Base-by-base conservation (phyloP, 1,140 invertebrate species). In the Apis dorsata region DNA sequence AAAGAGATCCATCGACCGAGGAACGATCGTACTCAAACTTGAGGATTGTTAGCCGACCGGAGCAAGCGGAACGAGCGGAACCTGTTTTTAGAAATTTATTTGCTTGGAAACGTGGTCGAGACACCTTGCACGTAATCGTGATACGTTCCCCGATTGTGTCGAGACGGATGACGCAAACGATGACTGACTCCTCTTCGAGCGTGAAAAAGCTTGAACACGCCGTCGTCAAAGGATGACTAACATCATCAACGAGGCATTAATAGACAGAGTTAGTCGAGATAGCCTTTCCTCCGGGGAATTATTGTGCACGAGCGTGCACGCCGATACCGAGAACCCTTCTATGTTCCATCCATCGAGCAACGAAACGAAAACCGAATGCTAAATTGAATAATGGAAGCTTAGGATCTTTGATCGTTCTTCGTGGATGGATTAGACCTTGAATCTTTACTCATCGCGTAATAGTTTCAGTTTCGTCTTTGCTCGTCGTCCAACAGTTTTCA, bases 81-180 rank as follows among this genome's bases (percentile, higher is more conserved):
- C 68, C 66, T 86, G 34, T 75, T 72, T 44, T n/a, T n/a, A 57
- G 57, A 24, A 79, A 86, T 83, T 83, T 75, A 44, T 86, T 65
- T 63, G 34, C 66, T 51, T 28, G 7, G 63, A 49, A 51, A 51
- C 15, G 65, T 79, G 62, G 34, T 21, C 34, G 44, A 21, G n/a
- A 65, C 28, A 68, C 53, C 85, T 72, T 55, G 19, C 55, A 49
- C 21, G 70, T 75, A 86, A 70, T 87, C 79, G 85, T 72, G 51
- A 80, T 66, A 63, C 79, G 85, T 60, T 65, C 51, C 53, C 57
- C 59, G 83, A 86, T 86, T 34, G 60, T 34, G 53, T 62, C 57
- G 53, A 49, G 59, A 34, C 68, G 70, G 53, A 83, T 76, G 71
- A 79, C 84, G 85, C 21, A 66, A 86, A 70, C 68, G 72, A 74